phyloP scores from a whole-genome alignment of 2,113 vertebrate genomes.

The Corapipo altera region DNA sequence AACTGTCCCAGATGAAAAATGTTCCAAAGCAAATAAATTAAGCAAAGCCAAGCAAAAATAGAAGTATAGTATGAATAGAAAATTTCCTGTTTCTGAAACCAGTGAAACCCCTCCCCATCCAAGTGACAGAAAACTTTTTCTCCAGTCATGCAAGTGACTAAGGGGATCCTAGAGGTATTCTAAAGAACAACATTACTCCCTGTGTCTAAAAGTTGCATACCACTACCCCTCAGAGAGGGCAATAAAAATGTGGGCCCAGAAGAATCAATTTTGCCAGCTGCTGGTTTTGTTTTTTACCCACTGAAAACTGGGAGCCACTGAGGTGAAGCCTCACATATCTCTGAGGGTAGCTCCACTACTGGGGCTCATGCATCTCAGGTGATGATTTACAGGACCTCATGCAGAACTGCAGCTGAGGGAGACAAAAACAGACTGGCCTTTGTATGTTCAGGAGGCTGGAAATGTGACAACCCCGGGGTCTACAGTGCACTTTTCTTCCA shows the following conservation, averaged over 20 bases:
- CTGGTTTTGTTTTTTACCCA: neutral
- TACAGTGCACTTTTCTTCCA: neutral
- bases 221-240: neutral
- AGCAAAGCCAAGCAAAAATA: neutral
- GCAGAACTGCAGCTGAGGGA: neutral
- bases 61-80: neutral
- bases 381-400: neutral
- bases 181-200: neutral
- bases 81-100: neutral
- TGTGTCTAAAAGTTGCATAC: neutral
- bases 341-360: neutral
- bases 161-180: neutral
- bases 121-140: neutral
- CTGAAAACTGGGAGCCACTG: neutral
- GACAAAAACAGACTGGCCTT: neutral
- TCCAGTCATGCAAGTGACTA: neutral
- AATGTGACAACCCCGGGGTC: neutral
- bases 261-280: neutral
- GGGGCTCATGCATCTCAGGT: rapidly evolving
- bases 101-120: neutral
- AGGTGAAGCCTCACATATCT: neutral
- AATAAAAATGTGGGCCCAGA: neutral
- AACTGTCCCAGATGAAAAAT: conserved; percentile 14
- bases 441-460: neutral
- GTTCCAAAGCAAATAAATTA: conserved; percentile 39